Conservation (phyloP, 2,797 vertebrate genomes). For the Rhadinocentrus ornatus region DNA sequence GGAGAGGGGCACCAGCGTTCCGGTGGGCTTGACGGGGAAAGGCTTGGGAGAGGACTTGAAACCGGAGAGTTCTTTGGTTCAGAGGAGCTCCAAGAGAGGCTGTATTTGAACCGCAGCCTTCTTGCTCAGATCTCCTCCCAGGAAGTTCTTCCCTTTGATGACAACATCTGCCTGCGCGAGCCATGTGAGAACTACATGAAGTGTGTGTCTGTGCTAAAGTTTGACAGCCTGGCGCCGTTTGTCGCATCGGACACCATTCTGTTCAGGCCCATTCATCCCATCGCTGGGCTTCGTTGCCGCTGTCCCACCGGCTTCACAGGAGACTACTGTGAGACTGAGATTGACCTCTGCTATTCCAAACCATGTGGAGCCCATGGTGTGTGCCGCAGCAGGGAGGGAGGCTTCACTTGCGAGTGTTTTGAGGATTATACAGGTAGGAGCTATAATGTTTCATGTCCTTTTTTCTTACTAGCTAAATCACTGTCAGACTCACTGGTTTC, state of each 20-base stretch:
- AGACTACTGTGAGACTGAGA: constrained; percentile 96
- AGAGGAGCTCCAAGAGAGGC: constrained; percentile 93
- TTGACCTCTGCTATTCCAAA: constrained; percentile 95
- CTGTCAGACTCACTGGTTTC: constrained; percentile 7
- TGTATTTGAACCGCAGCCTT: constrained; percentile 95
- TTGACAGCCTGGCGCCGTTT: constrained; percentile 95
- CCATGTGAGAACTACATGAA: constrained; percentile 99
- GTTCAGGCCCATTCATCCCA: constrained; percentile 95
- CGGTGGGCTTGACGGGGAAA: constrained; percentile 71
- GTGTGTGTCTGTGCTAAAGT: constrained; percentile 94
- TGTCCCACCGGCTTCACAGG: constrained; percentile 94
- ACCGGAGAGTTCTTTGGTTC: constrained; percentile 87
- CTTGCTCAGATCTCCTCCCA: constrained; percentile 89
- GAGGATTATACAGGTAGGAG: constrained; percentile 92
- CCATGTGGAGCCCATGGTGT: constrained; percentile 89
- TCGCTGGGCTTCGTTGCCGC: constrained; percentile 92
- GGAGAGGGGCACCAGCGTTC: constrained; percentile 56
- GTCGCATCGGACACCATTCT: constrained; percentile 92
- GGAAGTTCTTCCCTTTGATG: constrained; percentile 94
- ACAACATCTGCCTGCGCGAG: constrained; percentile 96
- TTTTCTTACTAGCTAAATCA: neutral
- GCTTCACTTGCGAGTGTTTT: constrained; percentile 92
- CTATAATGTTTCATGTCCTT: neutral
- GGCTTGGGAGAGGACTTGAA: constrained; percentile 55
- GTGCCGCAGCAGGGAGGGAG: constrained; percentile 91